Conservation (phyloP, 2,888 invertebrate genomes). For the Chaetogeoica ovagalla region DNA sequence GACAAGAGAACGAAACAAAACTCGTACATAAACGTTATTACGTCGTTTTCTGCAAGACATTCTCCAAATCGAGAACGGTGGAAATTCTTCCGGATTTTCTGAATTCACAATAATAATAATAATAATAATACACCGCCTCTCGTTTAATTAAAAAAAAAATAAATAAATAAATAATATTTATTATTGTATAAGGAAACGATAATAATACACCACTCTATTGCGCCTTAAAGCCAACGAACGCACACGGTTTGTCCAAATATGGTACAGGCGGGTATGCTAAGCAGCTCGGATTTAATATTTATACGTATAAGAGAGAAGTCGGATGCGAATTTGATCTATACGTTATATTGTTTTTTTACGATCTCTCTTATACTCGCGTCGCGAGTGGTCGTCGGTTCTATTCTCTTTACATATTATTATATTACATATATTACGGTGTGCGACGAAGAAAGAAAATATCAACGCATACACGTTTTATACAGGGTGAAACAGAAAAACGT, state of each 20-base stretch:
- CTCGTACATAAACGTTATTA: too few species aligned
- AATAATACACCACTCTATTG: conserved; percentile 22
- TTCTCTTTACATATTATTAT: background rate
- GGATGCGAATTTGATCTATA: conserved; percentile 50
- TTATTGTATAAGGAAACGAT: conserved; percentile 11
- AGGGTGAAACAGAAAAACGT: too few species aligned
- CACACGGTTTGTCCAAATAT: conserved; percentile 40
- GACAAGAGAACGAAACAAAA: too few species aligned
- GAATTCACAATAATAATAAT: conserved; percentile 1
- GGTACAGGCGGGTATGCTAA: conserved; percentile 50
- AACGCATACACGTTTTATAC: too few species aligned
- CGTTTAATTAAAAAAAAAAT: conserved; percentile 33
- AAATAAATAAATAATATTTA: too few species aligned
- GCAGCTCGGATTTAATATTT: conserved; percentile 15
- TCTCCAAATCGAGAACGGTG: too few species aligned
- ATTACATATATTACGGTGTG: background rate
- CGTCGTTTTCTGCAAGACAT: too few species aligned
- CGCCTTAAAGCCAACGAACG: conserved; percentile 20
- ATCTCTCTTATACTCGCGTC: background rate
- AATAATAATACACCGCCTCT: background rate
- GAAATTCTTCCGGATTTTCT: too few species aligned
- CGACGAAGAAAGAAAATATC: conserved; percentile 33
- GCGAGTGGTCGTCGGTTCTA: conserved; percentile 24
- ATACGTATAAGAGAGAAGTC: conserved; percentile 6
- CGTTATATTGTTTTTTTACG: conserved; percentile 36